Evolutionary conservation across 1,140 invertebrate genomes (phyloP), one percentile per base, ranked within the genome.

Genomic region (Macrotrachela quadricornifera): DNA sequence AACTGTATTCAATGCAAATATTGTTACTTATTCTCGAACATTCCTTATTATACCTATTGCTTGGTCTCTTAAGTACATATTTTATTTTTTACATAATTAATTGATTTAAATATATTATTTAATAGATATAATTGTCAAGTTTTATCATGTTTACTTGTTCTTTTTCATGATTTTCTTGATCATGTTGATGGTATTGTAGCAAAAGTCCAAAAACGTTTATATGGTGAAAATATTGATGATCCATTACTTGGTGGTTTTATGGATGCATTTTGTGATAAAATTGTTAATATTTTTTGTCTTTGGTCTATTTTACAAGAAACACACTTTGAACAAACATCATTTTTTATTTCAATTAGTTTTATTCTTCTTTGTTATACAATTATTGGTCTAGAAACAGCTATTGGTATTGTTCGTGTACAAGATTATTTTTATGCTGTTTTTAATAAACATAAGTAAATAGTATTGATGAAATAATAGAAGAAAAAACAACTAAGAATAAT

Each of bases 181-280:
- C 63, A 64, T 49, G 46, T 64, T 18, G 63, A 64, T 55, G 63
- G 63, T 14, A 63, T 64, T 30, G 63, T 64, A 3, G 63, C 63
- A 36, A 62, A 62, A 50, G 60, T 60, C 18, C 63, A 64, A n/a
- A 57, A 53, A 43, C 46, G 57, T 39, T 56, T 55, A 16, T 59
- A 60, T 54, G n/a, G n/a, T n/a, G 30, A 43, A 39, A 54, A 57
- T 9, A 53, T 62, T 18, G 63, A 64, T 47, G 63, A 64, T 46
- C 63, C 63, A 36, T 44, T 63, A 13, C 51, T 64, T 17, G 63
- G 63, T 1, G 63, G 63, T 8, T 64, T 64, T 54, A 61, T 64
- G 59, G 63, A 64, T 51, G 63, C 63, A 1, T 63, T 64, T 42
- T 64, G 63, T 58, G 63, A 64, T 50, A 64, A 64, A 62, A 63